Conservation (phyloP, 2,113 vertebrate genomes). For the Mobula hypostoma region DNA sequence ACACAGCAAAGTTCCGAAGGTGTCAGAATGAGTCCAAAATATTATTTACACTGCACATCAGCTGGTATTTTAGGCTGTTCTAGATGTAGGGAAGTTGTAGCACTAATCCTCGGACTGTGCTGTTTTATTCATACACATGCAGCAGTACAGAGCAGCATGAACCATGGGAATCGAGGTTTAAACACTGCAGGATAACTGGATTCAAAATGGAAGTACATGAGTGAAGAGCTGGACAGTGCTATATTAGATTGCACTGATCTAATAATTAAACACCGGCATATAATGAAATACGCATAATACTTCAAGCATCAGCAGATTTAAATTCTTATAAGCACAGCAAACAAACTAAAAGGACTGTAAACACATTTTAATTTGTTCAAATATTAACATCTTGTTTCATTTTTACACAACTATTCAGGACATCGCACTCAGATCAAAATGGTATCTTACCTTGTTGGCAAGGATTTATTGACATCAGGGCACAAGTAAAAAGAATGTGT, state of each 20-base stretch:
- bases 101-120: not conserved
- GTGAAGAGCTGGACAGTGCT: not conserved
- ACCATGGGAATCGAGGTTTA: not conserved
- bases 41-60: not conserved
- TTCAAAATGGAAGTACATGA: conserved; percentile 15
- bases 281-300: not conserved
- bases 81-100: not conserved
- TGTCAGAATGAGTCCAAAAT: not conserved
- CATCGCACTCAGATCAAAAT: not conserved
- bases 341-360: not conserved
- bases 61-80: not conserved
- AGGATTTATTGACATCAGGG: not conserved
- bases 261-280: not conserved
- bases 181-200: not conserved
- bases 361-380: not conserved
- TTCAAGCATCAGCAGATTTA: not conserved
- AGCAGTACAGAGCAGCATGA: not conserved
- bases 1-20: not conserved
- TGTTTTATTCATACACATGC: not conserved
- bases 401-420: not conserved
- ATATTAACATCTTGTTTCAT: not conserved
- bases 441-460: not conserved
- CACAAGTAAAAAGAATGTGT: not conserved
- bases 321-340: not conserved
- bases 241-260: not conserved